These are phyloP conservation scores for Proisotoma minuta DNA, from an alignment of 2,888 invertebrate genomes.

Conservation along the genomic window DNA sequence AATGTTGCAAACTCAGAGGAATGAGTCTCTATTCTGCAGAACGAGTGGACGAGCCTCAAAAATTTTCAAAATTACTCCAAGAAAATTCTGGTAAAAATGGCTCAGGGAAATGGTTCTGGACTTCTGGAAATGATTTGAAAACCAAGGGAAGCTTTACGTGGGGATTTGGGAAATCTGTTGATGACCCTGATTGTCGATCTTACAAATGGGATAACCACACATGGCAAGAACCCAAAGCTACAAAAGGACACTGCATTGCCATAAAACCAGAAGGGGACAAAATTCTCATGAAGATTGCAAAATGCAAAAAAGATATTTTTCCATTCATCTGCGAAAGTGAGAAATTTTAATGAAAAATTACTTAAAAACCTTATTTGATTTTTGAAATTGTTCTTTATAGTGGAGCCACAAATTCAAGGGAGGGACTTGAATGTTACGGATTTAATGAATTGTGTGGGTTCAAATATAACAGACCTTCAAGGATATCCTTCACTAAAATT, in stretches of 20 bases:
- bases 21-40: background rate
- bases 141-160: background rate
- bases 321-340: slow-evolving; percentile 6
- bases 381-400: background rate
- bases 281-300: background rate
- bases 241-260: background rate
- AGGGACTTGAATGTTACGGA: background rate
- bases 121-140: background rate
- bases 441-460: background rate
- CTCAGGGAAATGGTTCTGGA: background rate
- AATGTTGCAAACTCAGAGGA: background rate
- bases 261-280: background rate
- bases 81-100: background rate
- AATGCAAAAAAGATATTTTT: background rate
- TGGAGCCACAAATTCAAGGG: background rate
- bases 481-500: background rate
- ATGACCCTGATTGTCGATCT: background rate
- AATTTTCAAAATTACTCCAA: background rate
- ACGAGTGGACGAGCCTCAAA: background rate
- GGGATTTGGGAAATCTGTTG: background rate
- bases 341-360: background rate
- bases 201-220: background rate
- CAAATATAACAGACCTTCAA: background rate
- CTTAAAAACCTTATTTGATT: background rate
- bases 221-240: background rate